A percentile compares a stretch with the other conserved stretches of the same genome.
These are phyloP conservation scores for Gymnocheta viridis DNA, from an alignment of 2,888 invertebrate genomes.

Conservation along the genomic window DNA sequence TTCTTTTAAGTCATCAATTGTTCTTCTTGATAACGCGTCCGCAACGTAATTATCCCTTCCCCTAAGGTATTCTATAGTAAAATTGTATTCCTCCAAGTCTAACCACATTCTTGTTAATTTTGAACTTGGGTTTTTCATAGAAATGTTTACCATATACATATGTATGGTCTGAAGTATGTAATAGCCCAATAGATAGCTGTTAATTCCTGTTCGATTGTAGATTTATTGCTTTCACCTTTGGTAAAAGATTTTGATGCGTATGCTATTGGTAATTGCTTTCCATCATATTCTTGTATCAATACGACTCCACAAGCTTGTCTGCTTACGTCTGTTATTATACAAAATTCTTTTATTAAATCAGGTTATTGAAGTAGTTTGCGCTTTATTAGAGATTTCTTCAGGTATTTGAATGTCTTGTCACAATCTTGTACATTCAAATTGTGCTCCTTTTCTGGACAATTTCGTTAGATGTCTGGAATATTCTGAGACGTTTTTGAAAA, in stretches of 20 bases:
- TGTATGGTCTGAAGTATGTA: conserved; percentile 1
- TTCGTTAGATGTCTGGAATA: no score
- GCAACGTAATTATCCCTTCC: background rate
- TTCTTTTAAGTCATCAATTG: background rate
- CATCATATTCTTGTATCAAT: background rate
- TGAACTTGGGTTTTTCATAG: background rate
- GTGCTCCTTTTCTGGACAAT: no score
- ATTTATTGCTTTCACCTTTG: no score
- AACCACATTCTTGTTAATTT: background rate
- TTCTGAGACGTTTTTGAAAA: no score
- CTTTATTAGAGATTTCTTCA: background rate
- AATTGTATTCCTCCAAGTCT: background rate
- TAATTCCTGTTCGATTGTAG: background rate
- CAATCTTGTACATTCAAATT: background rate
- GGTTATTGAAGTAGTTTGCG: conserved; percentile 5
- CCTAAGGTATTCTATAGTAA: background rate
- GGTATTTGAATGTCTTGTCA: background rate
- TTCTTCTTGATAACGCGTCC: background rate
- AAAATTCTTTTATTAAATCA: background rate
- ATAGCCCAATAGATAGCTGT: background rate
- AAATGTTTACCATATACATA: conserved; percentile 1
- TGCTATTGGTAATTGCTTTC: background rate
- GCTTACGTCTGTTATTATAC: background rate
- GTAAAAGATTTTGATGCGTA: no score
- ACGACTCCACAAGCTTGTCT: conserved; percentile 6